Evolutionary conservation across 2,888 invertebrate genomes (phyloP).

Genomic region (Cynaeus angustus): DNA sequence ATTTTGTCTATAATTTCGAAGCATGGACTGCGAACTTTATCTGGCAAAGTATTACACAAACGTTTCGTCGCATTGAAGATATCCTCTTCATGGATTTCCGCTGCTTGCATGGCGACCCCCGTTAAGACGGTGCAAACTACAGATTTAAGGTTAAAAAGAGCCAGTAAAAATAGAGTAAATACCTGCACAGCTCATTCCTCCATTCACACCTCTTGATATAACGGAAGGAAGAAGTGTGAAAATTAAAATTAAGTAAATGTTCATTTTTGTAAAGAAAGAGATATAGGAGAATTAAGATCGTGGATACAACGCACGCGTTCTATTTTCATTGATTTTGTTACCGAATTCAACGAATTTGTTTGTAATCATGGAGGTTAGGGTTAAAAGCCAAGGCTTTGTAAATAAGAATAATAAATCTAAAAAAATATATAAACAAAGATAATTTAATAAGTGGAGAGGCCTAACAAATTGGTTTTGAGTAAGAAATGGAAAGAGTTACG

Average conservation of each 20-base stretch:
- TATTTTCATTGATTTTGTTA: slow-evolving; percentile 15
- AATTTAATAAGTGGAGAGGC: too few species aligned
- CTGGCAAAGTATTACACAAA: slow-evolving; percentile 60
- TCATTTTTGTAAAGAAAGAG: neutral
- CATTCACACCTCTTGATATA: slow-evolving; percentile 57
- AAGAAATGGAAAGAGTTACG: too few species aligned
- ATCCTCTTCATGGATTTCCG: slow-evolving; percentile 61
- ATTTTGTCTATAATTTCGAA: slow-evolving; percentile 55
- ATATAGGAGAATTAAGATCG: neutral
- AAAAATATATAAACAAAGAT: neutral
- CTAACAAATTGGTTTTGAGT: too few species aligned
- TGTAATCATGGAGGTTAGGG: neutral
- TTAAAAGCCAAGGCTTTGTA: neutral
- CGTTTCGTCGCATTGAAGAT: slow-evolving; percentile 59
- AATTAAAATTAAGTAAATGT: slow-evolving; percentile 12
- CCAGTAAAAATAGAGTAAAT: slow-evolving; percentile 22
- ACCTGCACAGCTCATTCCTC: slow-evolving; percentile 63
- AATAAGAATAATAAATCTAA: neutral
- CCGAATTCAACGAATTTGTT: neutral
- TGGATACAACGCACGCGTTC: slow-evolving; percentile 27
- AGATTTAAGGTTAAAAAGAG: slow-evolving; percentile 31
- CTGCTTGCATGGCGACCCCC: slow-evolving; percentile 60
- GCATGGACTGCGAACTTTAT: slow-evolving; percentile 55
- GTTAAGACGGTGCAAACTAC: slow-evolving; percentile 61
- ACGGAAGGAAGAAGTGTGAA: neutral